Conservation (phyloP, 2,888 invertebrate species). For the Lymantria monacha region DNA sequence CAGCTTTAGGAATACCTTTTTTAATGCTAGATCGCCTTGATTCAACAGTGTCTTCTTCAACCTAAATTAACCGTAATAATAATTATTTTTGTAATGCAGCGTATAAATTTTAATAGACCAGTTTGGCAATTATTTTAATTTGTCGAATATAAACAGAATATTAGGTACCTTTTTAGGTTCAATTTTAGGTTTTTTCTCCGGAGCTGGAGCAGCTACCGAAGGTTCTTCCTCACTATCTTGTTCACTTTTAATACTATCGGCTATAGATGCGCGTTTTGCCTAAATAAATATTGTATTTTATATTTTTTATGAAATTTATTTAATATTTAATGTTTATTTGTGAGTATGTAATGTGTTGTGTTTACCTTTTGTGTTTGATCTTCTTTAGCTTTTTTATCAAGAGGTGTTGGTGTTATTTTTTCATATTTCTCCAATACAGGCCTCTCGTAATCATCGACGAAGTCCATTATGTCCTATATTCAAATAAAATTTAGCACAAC, state of each 20-base stretch:
- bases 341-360: slow-evolving; percentile 47
- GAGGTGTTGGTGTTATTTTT: slow-evolving; percentile 79
- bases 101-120: background rate
- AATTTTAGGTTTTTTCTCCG: slow-evolving; percentile 65
- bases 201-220: slow-evolving; percentile 56
- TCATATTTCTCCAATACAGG: slow-evolving; percentile 88
- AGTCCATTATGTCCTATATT: slow-evolving; percentile 75
- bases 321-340: slow-evolving; percentile 3
- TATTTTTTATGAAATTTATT: slow-evolving; percentile 11
- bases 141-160: background rate
- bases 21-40: slow-evolving; percentile 64
- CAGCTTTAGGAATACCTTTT: slow-evolving; percentile 66
- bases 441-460: slow-evolving; percentile 89
- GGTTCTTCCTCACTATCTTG: slow-evolving; percentile 70
- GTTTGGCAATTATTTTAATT: background rate
- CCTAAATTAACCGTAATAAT: slow-evolving; percentile 36
- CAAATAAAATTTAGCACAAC: slow-evolving; percentile 67
- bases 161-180: slow-evolving; percentile 55
- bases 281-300: slow-evolving; percentile 35
- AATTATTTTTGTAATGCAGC: background rate
- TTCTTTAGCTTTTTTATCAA: slow-evolving; percentile 76
- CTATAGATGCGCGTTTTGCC: slow-evolving; percentile 70
- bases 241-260: slow-evolving; percentile 71
- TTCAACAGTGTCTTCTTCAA: slow-evolving; percentile 60
- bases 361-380: slow-evolving; percentile 75